Base-by-base conservation (phyloP, 2,797 vertebrate genomes). In the Danionella dracula region DNA sequence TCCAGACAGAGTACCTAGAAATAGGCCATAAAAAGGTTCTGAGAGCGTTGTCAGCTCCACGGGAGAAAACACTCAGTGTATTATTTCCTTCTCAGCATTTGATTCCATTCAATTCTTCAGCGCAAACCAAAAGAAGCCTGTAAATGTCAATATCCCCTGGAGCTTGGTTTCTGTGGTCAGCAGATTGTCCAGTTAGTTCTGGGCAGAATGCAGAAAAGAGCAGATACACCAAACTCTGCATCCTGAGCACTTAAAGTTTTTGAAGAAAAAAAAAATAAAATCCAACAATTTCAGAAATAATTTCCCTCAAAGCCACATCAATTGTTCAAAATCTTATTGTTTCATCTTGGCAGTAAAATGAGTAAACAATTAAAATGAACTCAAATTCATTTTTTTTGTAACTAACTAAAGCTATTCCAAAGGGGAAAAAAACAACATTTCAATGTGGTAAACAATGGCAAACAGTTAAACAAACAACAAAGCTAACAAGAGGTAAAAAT, bases 1-100 rank as follows among this genome's bases (percentile, higher is more conserved):
- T 37, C 48, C 21, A 9, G 68, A 73, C 63, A 49, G 48, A 76
- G 70, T 16, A 46, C 46, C 72, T 61, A 75, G 76, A 76, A 73
- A 64, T 59, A 64, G 34, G 44, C 64, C 19, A 63, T 78, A 57
- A 70, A 80, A 46, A 71, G 51, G n/a, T 15, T 29, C 19, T 23
- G 35, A 2, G 12, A 55, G 41, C 57, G 12, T 19, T 71, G 44
- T 58, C 15, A 29, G 21, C 40, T 58, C 50, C 46, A 66, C 44
- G 3, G 40, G 63, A 70, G 29, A 51, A 46, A 65, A 46, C 46
- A 50, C 40, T 57, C 1, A 7, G 7, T 5, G 21, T 48, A 45
- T 41, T 42, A 56, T 54, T 59, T 51, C 41, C 20, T 46, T 54
- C 17, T 5, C 21, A 15, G 21, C n/a, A 31, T 60, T 59, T 58